Base-by-base conservation (phyloP, 2,113 vertebrate genomes). In the Petromus typicus region DNA sequence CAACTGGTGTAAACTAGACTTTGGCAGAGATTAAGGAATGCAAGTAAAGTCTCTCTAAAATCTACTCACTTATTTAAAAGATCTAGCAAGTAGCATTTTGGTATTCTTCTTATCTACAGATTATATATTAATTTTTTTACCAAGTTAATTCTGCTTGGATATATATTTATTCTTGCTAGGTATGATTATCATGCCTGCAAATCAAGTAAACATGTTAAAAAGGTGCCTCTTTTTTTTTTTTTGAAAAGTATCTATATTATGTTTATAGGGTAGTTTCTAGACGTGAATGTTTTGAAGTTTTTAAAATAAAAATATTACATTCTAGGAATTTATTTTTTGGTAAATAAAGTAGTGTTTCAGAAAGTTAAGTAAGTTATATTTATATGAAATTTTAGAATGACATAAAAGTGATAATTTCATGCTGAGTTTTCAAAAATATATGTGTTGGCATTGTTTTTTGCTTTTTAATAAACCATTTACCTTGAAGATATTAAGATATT, bases 31-130 rank as follows among this genome's bases (percentile, higher is more conserved):
- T 91, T 89, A 94, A 93, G 79, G 37, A 80, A 95, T 95, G 67
- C 59, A 97, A 67, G 91, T 96, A 69, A 90, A 92, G 32, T 91
- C 32, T 94, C 93, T 88, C 22, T 94, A 92, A 96, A 93, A 87
- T 88, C 34, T 76, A 34, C 54, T 57, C 48, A 14, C 51, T 78
- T 92, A 87, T 22, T 96, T 85, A 67, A 95, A 95, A 63, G 93
- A 84, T 16, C 30, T 51, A 71, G 54, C 88, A 43, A 93, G 51
- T 80, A 37, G 32, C 48, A 84, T 59, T 89, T 86, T 76, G 23
- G 82, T 76, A 64, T 32, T 90, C 18, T n/a, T 43, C 63, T 75
- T 86, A 59, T 34, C n/a, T 67, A 8, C 63, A 25, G 59, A 16
- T 73, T 76, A n/a, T 37, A 83, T 18, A 48, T 45, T 86, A 80